Conservation (phyloP, 2,888 invertebrate genomes). For the Scaeva pyrastri region DNA sequence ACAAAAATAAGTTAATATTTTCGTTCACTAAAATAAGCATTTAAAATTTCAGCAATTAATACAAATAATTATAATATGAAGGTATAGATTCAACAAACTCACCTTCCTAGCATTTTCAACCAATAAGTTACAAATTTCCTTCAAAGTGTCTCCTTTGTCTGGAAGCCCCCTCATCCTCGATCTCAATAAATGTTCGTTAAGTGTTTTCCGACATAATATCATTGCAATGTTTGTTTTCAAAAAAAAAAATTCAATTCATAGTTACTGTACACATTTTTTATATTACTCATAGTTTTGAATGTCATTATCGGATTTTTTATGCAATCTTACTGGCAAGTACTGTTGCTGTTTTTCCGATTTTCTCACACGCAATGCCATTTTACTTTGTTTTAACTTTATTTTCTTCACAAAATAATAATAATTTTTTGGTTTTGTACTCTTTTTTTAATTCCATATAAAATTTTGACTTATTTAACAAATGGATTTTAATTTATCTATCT, state of each 20-base stretch:
- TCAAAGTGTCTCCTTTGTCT: neutral
- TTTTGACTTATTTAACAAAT: constrained; percentile 44
- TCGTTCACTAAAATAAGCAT: too few relatives aligned
- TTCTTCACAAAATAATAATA: constrained; percentile 40
- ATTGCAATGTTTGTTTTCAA: neutral
- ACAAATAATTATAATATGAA: too few relatives aligned
- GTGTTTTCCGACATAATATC: constrained; percentile 35
- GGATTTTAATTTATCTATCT: constrained; percentile 43
- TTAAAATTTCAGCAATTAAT: too few relatives aligned
- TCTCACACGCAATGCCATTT: constrained; percentile 39
- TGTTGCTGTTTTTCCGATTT: constrained; percentile 1
- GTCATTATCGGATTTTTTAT: constrained; percentile 3
- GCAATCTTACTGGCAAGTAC: constrained; percentile 2
- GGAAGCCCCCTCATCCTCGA: constrained; percentile 2
- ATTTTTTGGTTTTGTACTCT: constrained; percentile 54
- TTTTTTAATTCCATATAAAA: constrained; percentile 50
- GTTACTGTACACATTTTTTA: constrained; percentile 14
- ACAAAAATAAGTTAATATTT: too few relatives aligned
- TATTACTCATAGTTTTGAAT: constrained; percentile 9
- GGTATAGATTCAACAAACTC: neutral
- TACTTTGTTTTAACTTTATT: constrained; percentile 6
- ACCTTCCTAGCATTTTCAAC: neutral
- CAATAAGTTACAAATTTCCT: neutral
- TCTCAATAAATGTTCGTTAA: constrained; percentile 20
- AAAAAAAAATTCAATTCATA: neutral